phyloP scores from a whole-genome alignment of 2,113 vertebrate species.

The Tachysurus fulvidraco region DNA sequence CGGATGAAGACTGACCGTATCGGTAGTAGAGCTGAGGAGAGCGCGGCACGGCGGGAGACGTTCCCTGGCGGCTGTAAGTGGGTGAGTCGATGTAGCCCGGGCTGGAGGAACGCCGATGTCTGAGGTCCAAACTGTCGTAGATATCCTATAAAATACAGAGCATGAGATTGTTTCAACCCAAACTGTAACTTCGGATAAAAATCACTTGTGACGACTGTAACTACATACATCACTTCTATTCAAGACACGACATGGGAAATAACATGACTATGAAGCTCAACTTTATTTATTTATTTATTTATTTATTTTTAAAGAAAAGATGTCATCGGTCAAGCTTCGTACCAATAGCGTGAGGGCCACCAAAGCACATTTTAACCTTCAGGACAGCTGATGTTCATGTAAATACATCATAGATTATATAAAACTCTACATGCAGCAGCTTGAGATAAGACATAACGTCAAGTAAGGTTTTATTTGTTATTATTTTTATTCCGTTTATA shows the following conservation, averaged over 20 bases:
- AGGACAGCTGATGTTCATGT: not conserved
- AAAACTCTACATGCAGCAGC: not conserved
- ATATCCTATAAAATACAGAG: slow-evolving; percentile 77
- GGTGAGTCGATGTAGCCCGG: slow-evolving; percentile 91
- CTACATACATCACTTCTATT: not conserved
- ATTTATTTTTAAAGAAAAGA: not conserved
- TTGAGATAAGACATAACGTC: not conserved
- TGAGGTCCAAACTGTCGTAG: slow-evolving; percentile 82
- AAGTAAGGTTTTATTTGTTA: not conserved
- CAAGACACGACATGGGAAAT: not conserved
- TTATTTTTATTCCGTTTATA: not conserved
- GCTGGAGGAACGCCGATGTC: slow-evolving; percentile 87
- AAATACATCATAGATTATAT: not conserved
- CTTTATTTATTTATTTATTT: not conserved
- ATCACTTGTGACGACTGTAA: not conserved
- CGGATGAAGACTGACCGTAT: slow-evolving; percentile 75
- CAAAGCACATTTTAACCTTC: not conserved
- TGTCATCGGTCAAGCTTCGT: not conserved
- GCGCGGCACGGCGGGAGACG: slow-evolving; percentile 82
- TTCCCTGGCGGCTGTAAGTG: slow-evolving; percentile 83
- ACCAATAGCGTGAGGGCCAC: not conserved
- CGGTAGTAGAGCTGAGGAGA: slow-evolving; percentile 87
- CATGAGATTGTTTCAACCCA: not conserved
- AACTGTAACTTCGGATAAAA: not conserved
- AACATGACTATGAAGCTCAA: not conserved